Evolutionary conservation across 1,140 invertebrate species (phyloP), one percentile per base, ranked within the genome.

Genomic region (Philotrypesis tridentata): DNA sequence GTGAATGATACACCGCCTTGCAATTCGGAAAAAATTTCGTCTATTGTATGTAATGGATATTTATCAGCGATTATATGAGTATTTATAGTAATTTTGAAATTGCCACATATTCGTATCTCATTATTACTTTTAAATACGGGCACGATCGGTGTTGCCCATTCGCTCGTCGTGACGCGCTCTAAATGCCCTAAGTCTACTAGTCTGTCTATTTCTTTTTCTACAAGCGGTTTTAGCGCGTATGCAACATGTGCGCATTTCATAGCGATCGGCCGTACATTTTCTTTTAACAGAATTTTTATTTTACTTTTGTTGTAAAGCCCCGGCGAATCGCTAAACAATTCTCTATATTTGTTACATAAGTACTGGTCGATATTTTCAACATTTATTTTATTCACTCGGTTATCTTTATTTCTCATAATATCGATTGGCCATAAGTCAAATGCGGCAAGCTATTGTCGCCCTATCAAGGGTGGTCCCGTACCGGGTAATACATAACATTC

Each of bases 131-230:
- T n/a, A n/a, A n/a, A n/a, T n/a, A n/a, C n/a, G n/a, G n/a, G n/a
- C n/a, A n/a, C n/a, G n/a, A 37, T 73, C 1, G 71, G 71, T 7
- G 71, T 73, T 14, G n/a, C 37, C 40, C 60, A 77, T 73, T 71
- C 33, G 33, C 33, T 37, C 33, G 33, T 40, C 29, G 25, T 70
- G 31, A 14, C 37, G n/a, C 40, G 71, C 25, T 48, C n/a, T 14
- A 73, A 27, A 23, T 73, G 71, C 2, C 17, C 40, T 48, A 73
- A 55, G 48, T 43, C 25, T 8, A 73, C 23, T 27, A 73, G 23
- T 1, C 40, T 37, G 2, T 43, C 2, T 23, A 73, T 55, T 48
- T 73, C 71, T 23, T 73, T 11, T n/a, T 73, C 40, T 2, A 73
- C 29, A 9, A 14, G 11, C 14, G 14, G 17, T 23, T 73, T 73